A percentile compares a stretch with the other conserved stretches of the same genome.
Conservation (phyloP, 2,113 vertebrate species). For the Hippocampus guttulatus region DNA sequence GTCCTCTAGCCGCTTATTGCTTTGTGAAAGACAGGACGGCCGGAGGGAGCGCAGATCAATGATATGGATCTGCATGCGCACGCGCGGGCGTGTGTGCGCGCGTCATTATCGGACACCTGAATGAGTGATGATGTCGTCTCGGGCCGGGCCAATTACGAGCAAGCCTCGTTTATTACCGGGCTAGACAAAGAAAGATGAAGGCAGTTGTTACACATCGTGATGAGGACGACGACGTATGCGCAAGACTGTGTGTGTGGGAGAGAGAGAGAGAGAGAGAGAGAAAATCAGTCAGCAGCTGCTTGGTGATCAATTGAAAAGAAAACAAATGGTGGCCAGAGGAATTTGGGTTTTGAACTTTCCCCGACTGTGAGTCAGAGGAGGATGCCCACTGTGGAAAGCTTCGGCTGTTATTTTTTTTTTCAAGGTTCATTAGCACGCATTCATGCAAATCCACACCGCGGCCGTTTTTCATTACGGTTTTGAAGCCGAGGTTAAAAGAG, state of each 20-base stretch:
- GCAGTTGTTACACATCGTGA: neutral
- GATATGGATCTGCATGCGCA: conserved; percentile 64
- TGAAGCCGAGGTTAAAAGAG: no score
- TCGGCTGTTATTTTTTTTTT: no score
- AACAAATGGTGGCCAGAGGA: conserved; percentile 68
- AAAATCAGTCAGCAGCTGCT: conserved; percentile 64
- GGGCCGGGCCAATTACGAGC: conserved; percentile 71
- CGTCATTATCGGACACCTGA: conserved; percentile 71
- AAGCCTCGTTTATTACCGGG: conserved; percentile 69
- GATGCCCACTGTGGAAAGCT: conserved; percentile 17
- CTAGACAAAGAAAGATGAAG: conserved; percentile 48
- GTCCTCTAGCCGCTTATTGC: conserved; percentile 69
- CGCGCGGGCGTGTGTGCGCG: conserved; percentile 15
- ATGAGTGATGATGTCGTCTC: conserved; percentile 73
- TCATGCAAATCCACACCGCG: no score
- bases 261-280: conserved; percentile 9
- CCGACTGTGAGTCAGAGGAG: conserved; percentile 33
- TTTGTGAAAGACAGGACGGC: conserved; percentile 72
- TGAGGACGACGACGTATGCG: conserved; percentile 28
- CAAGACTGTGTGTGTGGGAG: neutral
- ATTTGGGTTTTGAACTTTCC: conserved; percentile 58
- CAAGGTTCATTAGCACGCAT: no score
- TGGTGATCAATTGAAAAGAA: conserved; percentile 72
- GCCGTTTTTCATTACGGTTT: no score
- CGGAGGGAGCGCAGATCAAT: conserved; percentile 67